Evolutionary conservation across 2,797 vertebrate genomes (phyloP).

Genomic region (Alouatta caraya): DNA sequence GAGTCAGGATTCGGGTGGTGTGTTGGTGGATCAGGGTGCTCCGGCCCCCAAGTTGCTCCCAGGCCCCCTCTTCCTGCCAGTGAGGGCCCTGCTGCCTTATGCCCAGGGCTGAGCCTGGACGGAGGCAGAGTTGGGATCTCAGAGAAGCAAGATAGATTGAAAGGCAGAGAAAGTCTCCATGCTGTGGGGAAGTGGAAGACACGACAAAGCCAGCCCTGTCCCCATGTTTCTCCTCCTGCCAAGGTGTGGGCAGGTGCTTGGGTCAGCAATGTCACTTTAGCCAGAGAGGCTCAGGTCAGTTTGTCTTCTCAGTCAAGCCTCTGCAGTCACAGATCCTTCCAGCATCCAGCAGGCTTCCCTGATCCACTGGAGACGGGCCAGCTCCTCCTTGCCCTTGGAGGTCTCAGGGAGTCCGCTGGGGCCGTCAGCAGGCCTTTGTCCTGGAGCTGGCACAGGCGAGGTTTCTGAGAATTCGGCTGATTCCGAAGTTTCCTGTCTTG

Average conservation of each 20-base stretch:
- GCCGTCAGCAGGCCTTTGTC: neutral
- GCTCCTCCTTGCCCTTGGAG: neutral
- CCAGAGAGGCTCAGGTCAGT: neutral
- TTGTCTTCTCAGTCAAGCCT: neutral
- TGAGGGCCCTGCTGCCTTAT: neutral
- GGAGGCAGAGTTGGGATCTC: neutral
- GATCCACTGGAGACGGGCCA: neutral
- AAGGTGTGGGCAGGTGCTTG: neutral
- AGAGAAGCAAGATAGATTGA: neutral
- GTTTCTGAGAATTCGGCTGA: neutral
- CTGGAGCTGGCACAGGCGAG: neutral
- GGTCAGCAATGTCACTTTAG: neutral
- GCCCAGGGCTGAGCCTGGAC: neutral
- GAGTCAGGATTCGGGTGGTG: neutral
- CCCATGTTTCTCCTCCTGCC: neutral
- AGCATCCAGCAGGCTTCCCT: neutral
- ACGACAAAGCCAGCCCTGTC: neutral
- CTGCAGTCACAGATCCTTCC: neutral
- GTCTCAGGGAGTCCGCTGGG: neutral
- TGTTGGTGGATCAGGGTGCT: neutral
- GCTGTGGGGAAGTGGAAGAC: neutral
- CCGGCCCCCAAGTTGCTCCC: neutral
- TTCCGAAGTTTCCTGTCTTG: slow-evolving; percentile 34
- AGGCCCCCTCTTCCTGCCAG: neutral
- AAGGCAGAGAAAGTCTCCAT: neutral